Conservation (phyloP, 2,888 invertebrate genomes). For the Agonum fuliginosum region DNA sequence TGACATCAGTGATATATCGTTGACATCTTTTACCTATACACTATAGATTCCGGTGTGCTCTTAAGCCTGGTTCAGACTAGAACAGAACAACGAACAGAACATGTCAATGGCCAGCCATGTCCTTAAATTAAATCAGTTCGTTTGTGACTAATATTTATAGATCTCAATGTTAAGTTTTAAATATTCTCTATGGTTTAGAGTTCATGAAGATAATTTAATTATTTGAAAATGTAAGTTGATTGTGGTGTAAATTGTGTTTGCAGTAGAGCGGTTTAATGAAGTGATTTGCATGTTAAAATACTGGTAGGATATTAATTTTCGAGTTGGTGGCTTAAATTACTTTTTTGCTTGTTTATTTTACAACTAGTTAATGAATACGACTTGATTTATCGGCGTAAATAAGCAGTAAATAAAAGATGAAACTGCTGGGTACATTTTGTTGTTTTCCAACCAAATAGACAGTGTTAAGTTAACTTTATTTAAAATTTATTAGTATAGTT, state of each 20-base stretch:
- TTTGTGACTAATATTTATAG: not conserved
- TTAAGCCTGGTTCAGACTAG: no score
- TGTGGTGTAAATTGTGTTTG: constrained; percentile 2
- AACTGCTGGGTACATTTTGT: no score
- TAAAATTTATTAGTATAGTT: no score
- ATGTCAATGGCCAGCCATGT: no score
- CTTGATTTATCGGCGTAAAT: not conserved
- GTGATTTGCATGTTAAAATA: constrained; percentile 14
- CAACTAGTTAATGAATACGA: not conserved
- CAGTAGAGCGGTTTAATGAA: not conserved
- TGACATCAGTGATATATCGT: no score
- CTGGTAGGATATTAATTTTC: constrained; percentile 10
- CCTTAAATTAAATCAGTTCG: no score
- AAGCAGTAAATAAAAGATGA: no score
- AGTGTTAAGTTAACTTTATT: no score
- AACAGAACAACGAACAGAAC: no score
- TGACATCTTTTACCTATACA: no score
- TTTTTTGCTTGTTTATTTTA: not conserved
- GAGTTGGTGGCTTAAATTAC: not conserved
- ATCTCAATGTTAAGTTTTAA: not conserved
- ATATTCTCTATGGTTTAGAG: not conserved
- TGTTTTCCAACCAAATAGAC: no score
- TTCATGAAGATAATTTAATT: not conserved
- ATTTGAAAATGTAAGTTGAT: constrained; percentile 14
- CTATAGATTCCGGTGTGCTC: no score